Percentiles rank a stretch among this genome's conserved stretches.
phyloP scores from a whole-genome alignment of 2,888 invertebrate genomes.

The Cantharis rustica region DNA sequence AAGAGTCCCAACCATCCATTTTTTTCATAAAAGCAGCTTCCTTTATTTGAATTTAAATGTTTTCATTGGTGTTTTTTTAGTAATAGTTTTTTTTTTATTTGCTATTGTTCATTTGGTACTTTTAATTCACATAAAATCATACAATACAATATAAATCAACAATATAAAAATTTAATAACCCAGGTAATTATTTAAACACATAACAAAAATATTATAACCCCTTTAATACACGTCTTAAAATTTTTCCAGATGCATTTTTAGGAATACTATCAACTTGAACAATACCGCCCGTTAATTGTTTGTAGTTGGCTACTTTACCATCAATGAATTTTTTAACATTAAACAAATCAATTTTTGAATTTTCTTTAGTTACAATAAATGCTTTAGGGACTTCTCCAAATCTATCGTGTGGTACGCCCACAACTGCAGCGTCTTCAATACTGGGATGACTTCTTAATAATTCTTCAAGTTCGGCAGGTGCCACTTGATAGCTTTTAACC shows the following conservation, averaged over 20 bases:
- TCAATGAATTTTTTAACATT: constrained; percentile 68
- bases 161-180: too few species aligned
- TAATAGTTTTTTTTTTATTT: too few species aligned
- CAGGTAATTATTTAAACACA: too few species aligned
- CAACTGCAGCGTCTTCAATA: constrained; percentile 80
- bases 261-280: constrained; percentile 62
- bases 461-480: constrained; percentile 87
- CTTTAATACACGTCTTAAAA: constrained; percentile 58
- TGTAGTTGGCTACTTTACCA: constrained; percentile 74
- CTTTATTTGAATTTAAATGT: too few species aligned
- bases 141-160: too few species aligned
- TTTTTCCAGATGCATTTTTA: constrained; percentile 66
- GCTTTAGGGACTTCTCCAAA: constrained; percentile 80
- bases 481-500: constrained; percentile 71
- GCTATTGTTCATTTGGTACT: too few species aligned
- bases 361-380: constrained; percentile 66
- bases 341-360: constrained; percentile 54
- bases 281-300: constrained; percentile 66
- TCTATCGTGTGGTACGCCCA: constrained; percentile 71
- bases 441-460: constrained; percentile 72
- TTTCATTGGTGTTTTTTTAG: too few species aligned
- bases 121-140: too few species aligned
- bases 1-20: too few species aligned
- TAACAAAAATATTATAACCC: constrained; percentile 17
- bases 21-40: too few species aligned